These are phyloP conservation scores for Clusia tigrina DNA, from an alignment of 2,888 invertebrate genomes.

Conservation along the genomic window DNA sequence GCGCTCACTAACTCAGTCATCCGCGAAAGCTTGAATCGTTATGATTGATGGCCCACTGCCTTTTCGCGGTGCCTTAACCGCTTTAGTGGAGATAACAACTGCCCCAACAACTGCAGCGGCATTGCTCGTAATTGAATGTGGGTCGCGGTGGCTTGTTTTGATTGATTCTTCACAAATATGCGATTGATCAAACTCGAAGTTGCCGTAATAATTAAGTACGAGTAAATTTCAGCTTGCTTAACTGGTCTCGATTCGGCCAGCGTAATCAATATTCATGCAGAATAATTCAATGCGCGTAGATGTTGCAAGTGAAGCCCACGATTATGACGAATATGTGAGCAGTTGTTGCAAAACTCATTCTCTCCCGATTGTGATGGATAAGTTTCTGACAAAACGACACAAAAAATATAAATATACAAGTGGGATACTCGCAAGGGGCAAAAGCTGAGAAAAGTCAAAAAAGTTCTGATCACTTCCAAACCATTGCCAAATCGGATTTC, in stretches of 20 bases:
- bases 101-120: conserved; percentile 29
- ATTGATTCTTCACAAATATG: conserved; percentile 15
- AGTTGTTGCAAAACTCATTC: not conserved
- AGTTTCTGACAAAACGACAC: no score
- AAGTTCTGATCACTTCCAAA: no score
- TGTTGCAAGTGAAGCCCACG: not conserved
- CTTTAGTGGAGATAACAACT: conserved; percentile 7
- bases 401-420: no score
- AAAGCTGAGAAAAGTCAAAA: no score
- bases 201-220: not conserved
- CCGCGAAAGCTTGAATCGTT: conserved; percentile 5
- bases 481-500: no score
- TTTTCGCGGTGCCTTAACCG: not conserved
- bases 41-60: conserved; percentile 2
- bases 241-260: no score
- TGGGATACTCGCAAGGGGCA: no score
- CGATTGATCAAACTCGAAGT: conserved; percentile 15
- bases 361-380: conserved; percentile 1
- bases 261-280: not conserved
- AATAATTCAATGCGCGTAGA: not conserved
- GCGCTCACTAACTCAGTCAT: not conserved
- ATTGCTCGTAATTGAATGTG: conserved; percentile 39
- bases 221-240: not conserved
- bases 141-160: conserved; percentile 37
- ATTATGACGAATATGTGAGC: conserved; percentile 1